Percentiles rank a stretch among this genome's conserved stretches.
Conservation (phyloP, 2,888 invertebrate genomes). For the Drosophila mimica region DNA sequence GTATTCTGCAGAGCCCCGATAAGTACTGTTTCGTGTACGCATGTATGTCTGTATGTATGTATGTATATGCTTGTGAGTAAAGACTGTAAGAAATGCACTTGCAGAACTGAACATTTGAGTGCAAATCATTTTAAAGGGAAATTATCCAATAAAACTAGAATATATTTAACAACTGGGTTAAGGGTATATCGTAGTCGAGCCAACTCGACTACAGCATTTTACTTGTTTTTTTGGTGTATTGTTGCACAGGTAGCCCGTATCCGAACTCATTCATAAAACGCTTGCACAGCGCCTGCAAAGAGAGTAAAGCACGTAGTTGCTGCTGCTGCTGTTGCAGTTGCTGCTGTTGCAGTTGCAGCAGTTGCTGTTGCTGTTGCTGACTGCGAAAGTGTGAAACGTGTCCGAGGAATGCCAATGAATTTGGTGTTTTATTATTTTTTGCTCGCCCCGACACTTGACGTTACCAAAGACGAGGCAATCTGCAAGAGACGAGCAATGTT, state of each 20-base stretch:
- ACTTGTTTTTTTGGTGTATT: background rate
- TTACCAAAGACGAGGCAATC: constrained; percentile 65
- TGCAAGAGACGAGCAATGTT: background rate
- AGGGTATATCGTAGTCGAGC: too few species aligned
- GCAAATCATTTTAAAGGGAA: too few species aligned
- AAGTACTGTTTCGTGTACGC: too few species aligned
- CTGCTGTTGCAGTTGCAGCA: background rate
- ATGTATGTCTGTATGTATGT: too few species aligned
- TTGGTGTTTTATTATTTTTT: constrained; percentile 36
- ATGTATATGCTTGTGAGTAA: too few species aligned
- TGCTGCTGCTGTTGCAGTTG: background rate
- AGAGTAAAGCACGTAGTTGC: constrained; percentile 46
- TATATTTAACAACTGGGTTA: too few species aligned
- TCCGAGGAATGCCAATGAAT: constrained; percentile 78
- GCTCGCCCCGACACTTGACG: constrained; percentile 75
- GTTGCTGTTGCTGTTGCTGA: background rate
- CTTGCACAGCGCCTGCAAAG: constrained; percentile 20
- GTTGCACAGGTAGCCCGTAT: constrained; percentile 35
- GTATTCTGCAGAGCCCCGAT: too few species aligned
- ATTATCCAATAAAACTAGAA: too few species aligned
- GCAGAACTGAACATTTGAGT: too few species aligned
- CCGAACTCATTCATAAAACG: constrained; percentile 64
- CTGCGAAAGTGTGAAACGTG: constrained; percentile 78
- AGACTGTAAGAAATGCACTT: too few species aligned
- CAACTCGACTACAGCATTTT: too few species aligned